These are phyloP conservation scores for Lineus longissimus DNA, from an alignment of 1,140 invertebrate species.

Conservation along the genomic window DNA sequence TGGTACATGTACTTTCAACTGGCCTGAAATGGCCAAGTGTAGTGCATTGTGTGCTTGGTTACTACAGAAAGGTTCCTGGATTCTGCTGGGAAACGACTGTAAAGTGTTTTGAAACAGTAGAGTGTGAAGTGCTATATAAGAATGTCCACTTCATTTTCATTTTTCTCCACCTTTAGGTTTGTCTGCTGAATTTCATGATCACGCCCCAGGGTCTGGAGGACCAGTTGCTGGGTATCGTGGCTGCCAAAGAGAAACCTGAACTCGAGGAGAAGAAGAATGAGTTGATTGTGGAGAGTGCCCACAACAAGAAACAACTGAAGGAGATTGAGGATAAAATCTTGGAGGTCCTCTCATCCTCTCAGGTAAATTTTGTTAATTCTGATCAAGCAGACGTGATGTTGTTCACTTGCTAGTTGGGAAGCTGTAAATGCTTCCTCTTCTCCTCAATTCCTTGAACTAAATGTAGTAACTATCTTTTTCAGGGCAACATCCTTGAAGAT, in stretches of 20 bases:
- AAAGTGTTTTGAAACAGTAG: too few relatives aligned
- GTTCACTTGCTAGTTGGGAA: too few relatives aligned
- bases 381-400: too few relatives aligned
- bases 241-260: constrained; percentile 54
- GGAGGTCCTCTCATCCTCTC: constrained; percentile 70
- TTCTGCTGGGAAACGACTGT: too few relatives aligned
- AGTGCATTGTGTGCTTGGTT: too few relatives aligned
- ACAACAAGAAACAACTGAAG: constrained; percentile 66
- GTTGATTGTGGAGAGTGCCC: constrained; percentile 51
- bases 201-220: constrained; percentile 55
- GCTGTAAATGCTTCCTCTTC: not conserved
- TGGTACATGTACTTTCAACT: too few relatives aligned
- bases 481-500: constrained; percentile 55
- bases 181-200: constrained; percentile 55
- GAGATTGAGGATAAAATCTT: constrained; percentile 94
- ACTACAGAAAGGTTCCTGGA: too few relatives aligned
- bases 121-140: not conserved
- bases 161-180: constrained; percentile 38
- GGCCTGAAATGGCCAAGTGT: too few relatives aligned
- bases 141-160: not conserved
- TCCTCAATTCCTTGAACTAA: not conserved
- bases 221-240: constrained; percentile 54
- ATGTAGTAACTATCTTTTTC: constrained; percentile 8
- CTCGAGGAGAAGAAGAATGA: constrained; percentile 55
- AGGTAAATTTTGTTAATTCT: constrained; percentile 66